phyloP scores from a whole-genome alignment of 2,888 invertebrate genomes.

The Morpho achilles region DNA sequence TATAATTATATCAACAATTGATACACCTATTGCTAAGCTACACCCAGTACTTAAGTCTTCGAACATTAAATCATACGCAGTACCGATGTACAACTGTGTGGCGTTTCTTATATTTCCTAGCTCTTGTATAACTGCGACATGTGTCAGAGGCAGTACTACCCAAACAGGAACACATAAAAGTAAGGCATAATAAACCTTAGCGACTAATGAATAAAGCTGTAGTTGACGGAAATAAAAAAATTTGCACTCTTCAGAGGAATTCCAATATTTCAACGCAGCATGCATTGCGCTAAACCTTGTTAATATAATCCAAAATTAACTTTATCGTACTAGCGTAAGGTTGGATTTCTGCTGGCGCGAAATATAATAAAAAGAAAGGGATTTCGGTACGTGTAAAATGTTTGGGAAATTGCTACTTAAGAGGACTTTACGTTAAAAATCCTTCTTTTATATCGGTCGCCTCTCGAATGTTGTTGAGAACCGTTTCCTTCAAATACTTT shows the following conservation, averaged over 20 bases:
- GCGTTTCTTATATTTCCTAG: slow-evolving; percentile 10
- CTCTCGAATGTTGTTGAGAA: slow-evolving; percentile 17
- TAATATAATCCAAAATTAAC: background rate
- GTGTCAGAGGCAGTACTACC: slow-evolving; percentile 16
- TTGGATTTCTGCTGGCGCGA: background rate
- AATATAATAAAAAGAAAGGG: slow-evolving; percentile 9
- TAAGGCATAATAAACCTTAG: slow-evolving; percentile 7
- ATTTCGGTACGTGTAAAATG: slow-evolving; percentile 20
- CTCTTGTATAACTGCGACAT: slow-evolving; percentile 18
- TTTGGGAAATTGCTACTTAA: slow-evolving; percentile 26
- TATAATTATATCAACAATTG: too few species aligned
- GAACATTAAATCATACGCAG: too few species aligned
- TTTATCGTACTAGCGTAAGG: background rate
- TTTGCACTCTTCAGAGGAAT: slow-evolving; percentile 14
- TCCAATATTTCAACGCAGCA: slow-evolving; percentile 22
- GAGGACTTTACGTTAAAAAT: slow-evolving; percentile 7
- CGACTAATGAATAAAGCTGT: background rate
- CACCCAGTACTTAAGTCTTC: too few species aligned
- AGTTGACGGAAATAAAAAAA: slow-evolving; percentile 1
- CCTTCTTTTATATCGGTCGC: slow-evolving; percentile 13
- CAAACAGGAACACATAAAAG: background rate
- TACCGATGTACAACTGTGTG: slow-evolving; percentile 1
- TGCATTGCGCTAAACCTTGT: slow-evolving; percentile 14
- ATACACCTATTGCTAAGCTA: too few species aligned
- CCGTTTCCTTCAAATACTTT: slow-evolving; percentile 7